Base-by-base conservation (phyloP, 1,140 invertebrate genomes). In the Pissodes strobi region DNA sequence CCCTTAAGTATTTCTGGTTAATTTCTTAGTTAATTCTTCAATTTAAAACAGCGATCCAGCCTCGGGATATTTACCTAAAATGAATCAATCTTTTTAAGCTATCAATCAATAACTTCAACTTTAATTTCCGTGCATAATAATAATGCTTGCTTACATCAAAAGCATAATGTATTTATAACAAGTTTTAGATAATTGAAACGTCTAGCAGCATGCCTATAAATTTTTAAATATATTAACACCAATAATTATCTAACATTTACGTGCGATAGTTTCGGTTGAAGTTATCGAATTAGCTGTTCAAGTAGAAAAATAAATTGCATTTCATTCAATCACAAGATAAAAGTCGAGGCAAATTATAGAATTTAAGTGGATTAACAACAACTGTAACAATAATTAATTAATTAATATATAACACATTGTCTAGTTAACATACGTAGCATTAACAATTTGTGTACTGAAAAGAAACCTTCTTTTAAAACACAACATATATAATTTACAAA, bases 41-140 rank as follows among this genome's bases (percentile, higher is more conserved):
- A 22, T 46, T 71, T 62, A 62, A 69, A 66, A 68, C 68, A 67
- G 66, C 43, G 67, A 67, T 70, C 75, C 75, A 76, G 75, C 75
- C 75, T 76, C 75, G 70, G 59, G 46, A 41, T 69, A 41, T 66
- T 67, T 34, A 51, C 66, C 22, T 58, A 61, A 51, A 66, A 64
- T 68, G 34, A n/a, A 46, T 21, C 45, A 41, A 5, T 49, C 34
- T 6, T 41, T 22, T 21, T 17, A 34, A 21, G 27, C 53, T 21
- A 17, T 39, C 9, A 39, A 39, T 30, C 52, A 52, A 63, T 55
- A 69, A 46, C 43, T 64, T 59, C 49, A 72, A 62, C 58, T 63
- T 43, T 25, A 22, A 56, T 53, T 30, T 45, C 51, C 27, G 67
- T 72, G 71, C 67, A 30, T 49, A 53, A 65, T 64, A 59, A 66